phyloP scores from a whole-genome alignment of 2,797 vertebrate species.

The Glossophaga mutica region DNA sequence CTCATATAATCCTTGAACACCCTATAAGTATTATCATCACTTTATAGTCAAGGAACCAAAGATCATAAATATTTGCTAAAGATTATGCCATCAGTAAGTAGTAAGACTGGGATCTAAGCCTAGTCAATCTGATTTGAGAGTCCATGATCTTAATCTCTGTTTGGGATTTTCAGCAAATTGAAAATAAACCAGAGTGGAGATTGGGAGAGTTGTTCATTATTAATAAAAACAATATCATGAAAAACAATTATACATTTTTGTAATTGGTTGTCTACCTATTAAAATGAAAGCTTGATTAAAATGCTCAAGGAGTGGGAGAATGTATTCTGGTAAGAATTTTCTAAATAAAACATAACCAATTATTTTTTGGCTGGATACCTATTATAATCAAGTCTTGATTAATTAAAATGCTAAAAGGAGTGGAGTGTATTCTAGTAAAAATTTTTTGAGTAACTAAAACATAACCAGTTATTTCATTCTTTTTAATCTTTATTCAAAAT shows the following conservation, averaged over 20 bases:
- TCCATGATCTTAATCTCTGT: not conserved
- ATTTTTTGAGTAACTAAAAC: slow-evolving; percentile 6
- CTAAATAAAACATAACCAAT: slow-evolving; percentile 8
- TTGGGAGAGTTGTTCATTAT: not conserved
- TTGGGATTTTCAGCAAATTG: slow-evolving; percentile 16
- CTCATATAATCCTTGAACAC: not conserved
- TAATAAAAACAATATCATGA: not conserved
- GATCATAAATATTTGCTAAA: not conserved
- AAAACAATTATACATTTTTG: not conserved
- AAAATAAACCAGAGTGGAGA: not conserved
- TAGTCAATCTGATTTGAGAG: slow-evolving; percentile 10
- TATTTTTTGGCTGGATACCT: not conserved
- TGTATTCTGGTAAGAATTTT: not conserved
- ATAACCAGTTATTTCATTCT: slow-evolving; percentile 8
- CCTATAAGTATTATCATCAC: not conserved
- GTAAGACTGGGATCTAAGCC: not conserved
- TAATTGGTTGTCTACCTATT: not conserved
- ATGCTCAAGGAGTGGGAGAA: not conserved
- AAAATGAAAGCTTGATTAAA: not conserved
- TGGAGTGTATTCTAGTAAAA: not conserved
- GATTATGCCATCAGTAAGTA: not conserved
- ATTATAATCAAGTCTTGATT: not conserved
- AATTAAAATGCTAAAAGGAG: not conserved
- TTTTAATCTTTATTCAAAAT: not conserved
- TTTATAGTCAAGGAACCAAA: not conserved